These are phyloP conservation scores for Nineta flava DNA, from an alignment of 2,888 invertebrate genomes.

Conservation along the genomic window DNA sequence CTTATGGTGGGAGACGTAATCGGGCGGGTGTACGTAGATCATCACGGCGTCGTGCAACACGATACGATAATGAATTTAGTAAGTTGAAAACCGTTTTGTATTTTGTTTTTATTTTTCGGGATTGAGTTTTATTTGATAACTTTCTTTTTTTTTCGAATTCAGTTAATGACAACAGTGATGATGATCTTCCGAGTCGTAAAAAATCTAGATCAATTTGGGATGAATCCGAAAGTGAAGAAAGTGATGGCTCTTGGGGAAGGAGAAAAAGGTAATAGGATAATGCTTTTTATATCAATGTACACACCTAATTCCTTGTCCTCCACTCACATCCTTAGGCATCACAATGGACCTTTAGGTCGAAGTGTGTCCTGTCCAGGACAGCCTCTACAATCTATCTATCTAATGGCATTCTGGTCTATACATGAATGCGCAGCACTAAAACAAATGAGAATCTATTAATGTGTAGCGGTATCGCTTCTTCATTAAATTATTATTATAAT, in stretches of 20 bases:
- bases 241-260: constrained; percentile 39
- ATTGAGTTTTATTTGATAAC: not conserved
- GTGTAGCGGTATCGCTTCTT: too few relatives aligned
- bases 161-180: constrained; percentile 35
- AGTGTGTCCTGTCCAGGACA: too few relatives aligned
- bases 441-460: too few relatives aligned
- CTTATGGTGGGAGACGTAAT: constrained; percentile 29
- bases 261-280: constrained; percentile 28
- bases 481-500: too few relatives aligned
- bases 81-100: constrained; percentile 16
- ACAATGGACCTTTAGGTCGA: too few relatives aligned
- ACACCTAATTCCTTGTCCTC: too few relatives aligned
- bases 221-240: constrained; percentile 41
- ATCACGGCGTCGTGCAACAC: constrained; percentile 31
- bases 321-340: too few relatives aligned
- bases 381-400: not conserved
- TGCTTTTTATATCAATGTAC: not conserved
- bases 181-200: constrained; percentile 34
- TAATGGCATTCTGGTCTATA: too few relatives aligned
- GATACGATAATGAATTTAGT: constrained; percentile 40
- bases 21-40: constrained; percentile 34
- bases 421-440: too few relatives aligned
- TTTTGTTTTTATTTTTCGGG: not conserved
- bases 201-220: constrained; percentile 42
- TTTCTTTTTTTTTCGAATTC: not conserved